These are phyloP conservation scores for Macquaria ambigua DNA, from an alignment of 2,113 vertebrate genomes.

Conservation along the genomic window DNA sequence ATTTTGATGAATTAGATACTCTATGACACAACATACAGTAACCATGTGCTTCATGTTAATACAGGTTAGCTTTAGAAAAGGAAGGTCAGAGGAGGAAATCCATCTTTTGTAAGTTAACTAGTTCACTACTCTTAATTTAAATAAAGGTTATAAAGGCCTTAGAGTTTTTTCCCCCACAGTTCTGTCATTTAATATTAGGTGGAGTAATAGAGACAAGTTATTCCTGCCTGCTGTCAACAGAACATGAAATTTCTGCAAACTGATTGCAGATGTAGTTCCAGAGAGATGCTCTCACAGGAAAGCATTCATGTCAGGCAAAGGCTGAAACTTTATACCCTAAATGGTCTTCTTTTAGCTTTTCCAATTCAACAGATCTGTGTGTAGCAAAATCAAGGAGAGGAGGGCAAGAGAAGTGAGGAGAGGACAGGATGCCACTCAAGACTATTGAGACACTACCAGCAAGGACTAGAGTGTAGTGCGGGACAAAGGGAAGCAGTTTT, in stretches of 20 bases:
- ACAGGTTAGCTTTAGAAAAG: constrained; percentile 52
- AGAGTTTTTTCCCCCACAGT: constrained; percentile 1
- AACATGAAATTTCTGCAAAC: neutral
- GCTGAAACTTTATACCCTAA: neutral
- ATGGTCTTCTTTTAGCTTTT: constrained; percentile 4
- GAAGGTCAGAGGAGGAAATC: constrained; percentile 10
- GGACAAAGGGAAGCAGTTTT: constrained; percentile 40
- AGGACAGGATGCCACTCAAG: constrained; percentile 13
- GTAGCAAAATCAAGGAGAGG: constrained; percentile 19
- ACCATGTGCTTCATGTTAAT: constrained; percentile 56
- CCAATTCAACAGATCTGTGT: constrained; percentile 29
- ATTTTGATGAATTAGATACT: neutral
- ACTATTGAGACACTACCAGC: constrained; percentile 13
- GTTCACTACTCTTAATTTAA: neutral
- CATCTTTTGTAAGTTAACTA: neutral
- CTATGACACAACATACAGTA: neutral
- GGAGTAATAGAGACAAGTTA: neutral
- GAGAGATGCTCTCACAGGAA: neutral
- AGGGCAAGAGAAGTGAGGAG: constrained; percentile 13
- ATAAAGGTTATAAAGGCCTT: constrained; percentile 15
- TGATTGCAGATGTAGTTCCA: constrained; percentile 6
- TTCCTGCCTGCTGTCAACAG: neutral
- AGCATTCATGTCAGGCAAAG: neutral
- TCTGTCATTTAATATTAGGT: constrained; percentile 18
- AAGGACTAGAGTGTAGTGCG: constrained; percentile 28